Evolutionary conservation across 2,113 vertebrate species (phyloP), one percentile per base, ranked within the genome.

Genomic region (Pogona vitticeps): DNA sequence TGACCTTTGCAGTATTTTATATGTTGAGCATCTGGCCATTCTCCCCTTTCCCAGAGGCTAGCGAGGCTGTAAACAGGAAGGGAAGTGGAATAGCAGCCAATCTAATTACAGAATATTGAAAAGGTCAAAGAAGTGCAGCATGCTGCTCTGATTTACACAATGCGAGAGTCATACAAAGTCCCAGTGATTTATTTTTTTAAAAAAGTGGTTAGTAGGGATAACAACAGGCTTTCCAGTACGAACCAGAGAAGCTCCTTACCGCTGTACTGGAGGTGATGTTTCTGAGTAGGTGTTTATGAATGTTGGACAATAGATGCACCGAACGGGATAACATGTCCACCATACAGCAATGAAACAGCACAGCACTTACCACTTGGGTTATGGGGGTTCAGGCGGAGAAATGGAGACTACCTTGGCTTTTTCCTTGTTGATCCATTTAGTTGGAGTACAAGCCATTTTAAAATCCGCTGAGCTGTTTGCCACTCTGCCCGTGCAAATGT

Each of bases 1-100:
- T 96, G 95, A 95, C 94, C 96, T 97, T 96, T 96, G 94, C 94
- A 95, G 91, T 92, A 94, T 96, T 97, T 93, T 95, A 83, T 95
- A 94, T 95, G 95, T 95, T 96, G 94, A 93, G 56, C 84, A 86
- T 76, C 94, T 96, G 95, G 94, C 94, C 91, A 83, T 89, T 94
- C 91, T 94, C 95, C 80, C 87, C 0, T 13, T 94, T 95, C 91
- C 82, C 90, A 95, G 89, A 89, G 82, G 89, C 94, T 93, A 73
- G 70, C 76, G 87, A 92, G 92, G 92, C 93, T 93, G 92, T 96
- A 93, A 80, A 86, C 84, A 80, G 84, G 84, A 61, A 94, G 92
- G 95, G 93, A 93, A 86, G 80, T 73, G 91, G 87, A 92, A 92
- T 95, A 87, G 68, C 94, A 89, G 94, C 94, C 96, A 93, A 93